Base-by-base conservation (phyloP, 2,888 invertebrate genomes). In the Sialis lutaria region DNA sequence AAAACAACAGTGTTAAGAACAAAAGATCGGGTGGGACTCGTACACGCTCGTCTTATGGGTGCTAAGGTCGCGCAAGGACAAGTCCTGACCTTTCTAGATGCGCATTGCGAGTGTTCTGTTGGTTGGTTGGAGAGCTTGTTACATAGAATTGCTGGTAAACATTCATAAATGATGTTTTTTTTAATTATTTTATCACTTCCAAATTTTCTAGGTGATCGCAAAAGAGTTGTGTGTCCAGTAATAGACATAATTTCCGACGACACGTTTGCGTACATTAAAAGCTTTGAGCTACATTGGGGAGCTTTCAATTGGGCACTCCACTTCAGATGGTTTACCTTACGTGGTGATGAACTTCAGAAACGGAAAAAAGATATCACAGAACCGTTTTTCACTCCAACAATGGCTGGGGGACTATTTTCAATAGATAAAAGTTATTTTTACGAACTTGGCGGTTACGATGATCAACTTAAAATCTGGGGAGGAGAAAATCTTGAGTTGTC, bases 291-390 rank as follows among this genome's bases (percentile, higher is more conserved):
- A 43, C 95, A 96, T 58, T 93, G 93, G 86, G 98, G 97, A 4
- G 96, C 92, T 0, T 95, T 98, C 63, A 97, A 95, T 64, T 97
- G 97, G 96, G 85, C 91, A 54, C 69, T 98, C 10, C 95, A 95
- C 61, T 98, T 85, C 58, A 72, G 88, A 30, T 88, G 86, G 88
- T 79, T 86, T 53, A 80, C 84, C 48, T 73, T 87, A 0, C 81
- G 82, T 32, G 73, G 72, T 34, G 69, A 74, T 48, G 75, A 83
- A 50, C 64, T 83, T 56, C 67, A 72, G 51, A 71, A 75, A 49
- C 68, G 80, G 53, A 68, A 73, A 10, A 64, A 73, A 41, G 75
- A 80, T 54, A 75, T 75, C 6, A 76, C 82, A 0, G 74, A 77
- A 57, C 78, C 81, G 0, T 81, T 80, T 54, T 75, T 77, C 39